Evolutionary conservation across 2,888 invertebrate species (phyloP).

Genomic region (Apotomis betuletana): DNA sequence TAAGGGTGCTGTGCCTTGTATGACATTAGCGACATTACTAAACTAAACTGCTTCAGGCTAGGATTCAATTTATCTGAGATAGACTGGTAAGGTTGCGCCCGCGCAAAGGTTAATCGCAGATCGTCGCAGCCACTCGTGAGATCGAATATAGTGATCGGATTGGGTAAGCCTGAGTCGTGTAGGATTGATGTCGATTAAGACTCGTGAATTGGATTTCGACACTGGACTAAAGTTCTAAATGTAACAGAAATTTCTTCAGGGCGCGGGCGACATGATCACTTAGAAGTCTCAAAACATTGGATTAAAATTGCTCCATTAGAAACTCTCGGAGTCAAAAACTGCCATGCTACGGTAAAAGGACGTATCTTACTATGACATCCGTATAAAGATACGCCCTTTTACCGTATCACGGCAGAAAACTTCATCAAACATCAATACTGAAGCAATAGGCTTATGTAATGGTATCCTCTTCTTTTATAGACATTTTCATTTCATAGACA

Average conservation of each 20-base stretch:
- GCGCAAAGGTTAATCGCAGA: conserved; percentile 27
- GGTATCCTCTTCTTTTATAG: too few relatives aligned
- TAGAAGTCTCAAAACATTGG: not conserved
- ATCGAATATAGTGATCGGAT: conserved; percentile 18
- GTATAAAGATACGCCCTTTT: too few relatives aligned
- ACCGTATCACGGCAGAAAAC: too few relatives aligned
- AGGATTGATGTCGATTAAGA: conserved; percentile 12
- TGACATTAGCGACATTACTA: conserved; percentile 28
- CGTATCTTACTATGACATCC: too few relatives aligned
- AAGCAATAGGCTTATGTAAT: too few relatives aligned
- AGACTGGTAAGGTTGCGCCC: not conserved
- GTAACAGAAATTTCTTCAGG: not conserved
- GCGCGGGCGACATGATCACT: too few relatives aligned
- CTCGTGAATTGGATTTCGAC: conserved; percentile 4
- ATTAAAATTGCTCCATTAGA: not conserved
- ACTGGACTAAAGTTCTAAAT: conserved; percentile 13
- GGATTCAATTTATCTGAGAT: conserved; percentile 33
- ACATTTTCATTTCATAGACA: too few relatives aligned
- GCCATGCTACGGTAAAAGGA: too few relatives aligned
- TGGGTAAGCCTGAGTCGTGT: conserved; percentile 21
- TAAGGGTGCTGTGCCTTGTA: not conserved
- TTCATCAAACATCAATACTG: too few relatives aligned
- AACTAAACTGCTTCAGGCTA: conserved; percentile 24
- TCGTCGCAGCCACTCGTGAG: conserved; percentile 28
- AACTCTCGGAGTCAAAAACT: too few relatives aligned